Percentiles rank a stretch among this genome's conserved stretches.
Evolutionary conservation across 2,113 vertebrate genomes (phyloP).

Genomic region (Malurus melanocephalus): DNA sequence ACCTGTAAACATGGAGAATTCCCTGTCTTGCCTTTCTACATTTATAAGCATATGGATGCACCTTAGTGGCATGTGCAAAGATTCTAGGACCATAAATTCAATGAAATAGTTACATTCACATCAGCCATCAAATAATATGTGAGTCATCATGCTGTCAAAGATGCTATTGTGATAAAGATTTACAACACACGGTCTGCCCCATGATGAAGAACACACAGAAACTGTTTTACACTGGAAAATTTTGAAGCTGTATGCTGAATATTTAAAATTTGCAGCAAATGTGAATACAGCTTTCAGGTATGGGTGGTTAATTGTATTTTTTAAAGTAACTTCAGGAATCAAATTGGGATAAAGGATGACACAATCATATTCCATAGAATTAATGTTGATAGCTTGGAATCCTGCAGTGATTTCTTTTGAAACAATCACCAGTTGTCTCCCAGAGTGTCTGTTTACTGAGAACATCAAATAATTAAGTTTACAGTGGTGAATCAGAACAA

Average conservation of each 20-base stretch:
- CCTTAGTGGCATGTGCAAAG: neutral
- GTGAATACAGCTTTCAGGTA: neutral
- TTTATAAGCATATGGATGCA: neutral
- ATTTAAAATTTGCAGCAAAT: neutral
- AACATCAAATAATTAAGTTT: constrained; percentile 36
- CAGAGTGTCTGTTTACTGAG: constrained; percentile 6
- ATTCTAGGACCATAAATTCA: neutral
- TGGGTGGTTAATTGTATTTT: neutral
- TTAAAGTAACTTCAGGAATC: neutral
- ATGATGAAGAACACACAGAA: neutral
- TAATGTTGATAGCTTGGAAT: neutral
- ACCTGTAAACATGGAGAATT: neutral
- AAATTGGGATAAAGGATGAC: neutral
- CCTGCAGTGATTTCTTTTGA: constrained; percentile 2
- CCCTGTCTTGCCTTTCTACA: neutral
- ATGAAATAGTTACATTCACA: neutral
- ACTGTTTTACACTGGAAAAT: neutral
- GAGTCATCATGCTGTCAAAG: neutral
- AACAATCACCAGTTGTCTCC: neutral
- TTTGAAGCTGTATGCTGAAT: neutral
- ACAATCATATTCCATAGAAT: neutral
- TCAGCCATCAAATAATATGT: neutral
- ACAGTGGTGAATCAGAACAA: constrained; percentile 32
- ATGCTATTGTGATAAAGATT: neutral
- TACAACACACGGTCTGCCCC: neutral